Base-by-base conservation (phyloP, 2,888 invertebrate species). In the Perdita meconis region DNA sequence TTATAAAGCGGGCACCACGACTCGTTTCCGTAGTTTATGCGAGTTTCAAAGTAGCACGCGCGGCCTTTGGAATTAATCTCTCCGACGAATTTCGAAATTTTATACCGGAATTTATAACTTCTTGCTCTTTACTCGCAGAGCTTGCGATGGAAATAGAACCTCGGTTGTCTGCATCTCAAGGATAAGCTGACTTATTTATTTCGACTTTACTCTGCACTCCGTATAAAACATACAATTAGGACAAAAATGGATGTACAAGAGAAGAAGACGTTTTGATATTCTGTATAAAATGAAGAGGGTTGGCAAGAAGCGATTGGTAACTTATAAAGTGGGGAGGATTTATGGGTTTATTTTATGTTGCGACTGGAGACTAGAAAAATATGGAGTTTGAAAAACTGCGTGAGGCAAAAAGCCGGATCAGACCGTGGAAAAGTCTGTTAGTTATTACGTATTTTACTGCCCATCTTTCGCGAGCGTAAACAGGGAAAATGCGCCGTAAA, bases 371-470 rank as follows among this genome's bases (percentile, higher is more conserved):
- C n/a, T 16, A n/a, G 13, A 30, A 22, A 13, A 59, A 51, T n/a
- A 19, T 22, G 19, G n/a, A 57, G 42, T 47, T 44, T 30, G 24
- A 47, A 10, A 6, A 1, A 24, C 22, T 3, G 5, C 12, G n/a
- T n/a, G 1, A 1, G 2, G n/a, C 1, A 1, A 34, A 8, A 51
- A 24, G 22, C 10, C 8, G 60, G 59, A 51, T 2, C 16, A 19
- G 60, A 50, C 22, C 55, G 47, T 80, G 77, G 70, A 79, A 82
- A 85, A 82, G 79, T 84, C 69, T 82, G 78, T 64, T 22, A 59
- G 64, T 67, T 76, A 83, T 68, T 68, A 51, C 53, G 47, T 34
- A 63, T 81, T 86, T 86, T 81, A 81, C 64, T 81, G 80, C 65
- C 71, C 71, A 50, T 53, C 71, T 42, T 10, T 53, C 42, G 22